Evolutionary conservation across 2,888 invertebrate species (phyloP), one percentile per base, ranked within the genome.

Genomic region (Horisme vitalbata): DNA sequence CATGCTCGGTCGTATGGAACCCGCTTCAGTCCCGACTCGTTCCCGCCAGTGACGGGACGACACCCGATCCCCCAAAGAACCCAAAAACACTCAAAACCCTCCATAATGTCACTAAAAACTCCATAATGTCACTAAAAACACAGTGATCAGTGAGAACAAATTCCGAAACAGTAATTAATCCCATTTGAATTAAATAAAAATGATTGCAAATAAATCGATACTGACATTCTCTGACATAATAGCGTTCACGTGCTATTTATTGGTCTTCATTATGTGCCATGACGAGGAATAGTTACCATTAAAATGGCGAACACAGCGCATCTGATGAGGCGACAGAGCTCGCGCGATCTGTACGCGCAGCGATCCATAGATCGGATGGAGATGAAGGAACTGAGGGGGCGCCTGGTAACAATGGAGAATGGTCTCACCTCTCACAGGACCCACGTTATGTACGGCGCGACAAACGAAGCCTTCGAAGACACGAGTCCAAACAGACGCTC

Each of bases 241-340:
- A 56, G 63, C 62, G 41, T 51, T 76, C 58, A 63, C 72, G 55
- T 74, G 62, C 59, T 71, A 68, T 71, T 70, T 81, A 71, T 67
- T 78, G 56, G 62, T 73, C 31, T 59, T 79, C 56, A 78, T 84
- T 63, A 72, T 77, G 79, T 87, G 87, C 66, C 87, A 85, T 57
- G 87, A 87, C 60, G 68, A 64, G 46, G 83, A 86, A 54, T 68
- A 74, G 43, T 79, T 83, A 52, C 38, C 38, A 27, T 34, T 59
- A 86, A 81, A 68, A 96, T 97, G 97, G 96, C 97, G 71, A 97
- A 97, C 81, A 95, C 96, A 63, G 96, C 96, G 44, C 97, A 97
- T 84, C 91, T 97, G 74, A 93, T 96, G 72, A 92, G 97, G 61
- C 92, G 97, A 44, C 97, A 97, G 83, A 96, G 96, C 80, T 96